Evolutionary conservation across 2,113 vertebrate species (phyloP).

Genomic region (Regulus satrapa): DNA sequence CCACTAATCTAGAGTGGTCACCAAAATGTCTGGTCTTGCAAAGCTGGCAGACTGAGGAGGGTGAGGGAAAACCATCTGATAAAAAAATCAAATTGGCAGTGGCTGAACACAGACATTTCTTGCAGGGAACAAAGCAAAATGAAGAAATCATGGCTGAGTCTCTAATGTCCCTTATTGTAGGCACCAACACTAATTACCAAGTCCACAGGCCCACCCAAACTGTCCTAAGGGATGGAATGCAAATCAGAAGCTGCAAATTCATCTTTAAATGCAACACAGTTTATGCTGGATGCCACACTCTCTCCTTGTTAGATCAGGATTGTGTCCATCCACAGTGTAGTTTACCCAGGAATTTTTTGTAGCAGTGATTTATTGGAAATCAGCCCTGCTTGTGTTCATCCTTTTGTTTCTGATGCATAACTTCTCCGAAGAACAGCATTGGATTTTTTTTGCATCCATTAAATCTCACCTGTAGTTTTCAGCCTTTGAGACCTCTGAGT

Average conservation of each 20-base stretch:
- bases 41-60: neutral
- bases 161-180: neutral
- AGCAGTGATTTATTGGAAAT: neutral
- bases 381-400: neutral
- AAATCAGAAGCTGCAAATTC: neutral
- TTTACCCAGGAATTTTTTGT: neutral
- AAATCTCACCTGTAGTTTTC: neutral
- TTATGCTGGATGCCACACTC: neutral
- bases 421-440: neutral
- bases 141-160: neutral
- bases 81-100: neutral
- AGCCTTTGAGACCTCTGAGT: neutral
- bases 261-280: accelerated
- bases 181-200: neutral
- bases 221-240: neutral
- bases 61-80: neutral
- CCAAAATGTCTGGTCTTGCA: neutral
- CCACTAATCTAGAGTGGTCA: neutral
- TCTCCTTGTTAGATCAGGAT: neutral
- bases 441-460: neutral
- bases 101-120: neutral
- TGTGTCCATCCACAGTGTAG: neutral
- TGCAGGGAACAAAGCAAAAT: neutral
- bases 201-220: neutral
- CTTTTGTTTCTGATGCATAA: neutral